A percentile compares a stretch with the other conserved stretches of the same genome.
phyloP scores from a whole-genome alignment of 2,888 invertebrate species.

The Drosophila emarginata region DNA sequence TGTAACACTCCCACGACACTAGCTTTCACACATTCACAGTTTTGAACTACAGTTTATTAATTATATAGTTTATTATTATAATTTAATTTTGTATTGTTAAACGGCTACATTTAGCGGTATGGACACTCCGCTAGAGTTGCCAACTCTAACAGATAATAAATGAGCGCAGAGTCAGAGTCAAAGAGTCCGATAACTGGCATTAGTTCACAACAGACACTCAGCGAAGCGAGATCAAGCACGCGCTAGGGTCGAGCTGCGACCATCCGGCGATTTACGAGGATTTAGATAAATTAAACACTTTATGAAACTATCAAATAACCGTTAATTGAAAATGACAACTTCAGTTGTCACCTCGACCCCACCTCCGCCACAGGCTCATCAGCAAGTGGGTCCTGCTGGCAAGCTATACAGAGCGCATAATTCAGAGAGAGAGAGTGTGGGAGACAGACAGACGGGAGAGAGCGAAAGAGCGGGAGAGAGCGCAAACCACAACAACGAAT shows the following conservation, averaged over 20 bases:
- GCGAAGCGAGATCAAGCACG: constrained; percentile 51
- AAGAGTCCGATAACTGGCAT: constrained; percentile 40
- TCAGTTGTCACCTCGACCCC: background rate
- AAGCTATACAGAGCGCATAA: background rate
- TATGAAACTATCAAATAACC: background rate
- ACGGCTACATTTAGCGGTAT: constrained; percentile 13
- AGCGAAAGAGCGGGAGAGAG: constrained; percentile 32
- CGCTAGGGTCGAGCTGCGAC: constrained; percentile 14
- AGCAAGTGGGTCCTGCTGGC: background rate
- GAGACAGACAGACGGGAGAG: constrained; percentile 10
- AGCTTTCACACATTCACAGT: no score
- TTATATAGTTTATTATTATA: no score
- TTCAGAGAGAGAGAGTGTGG: constrained; percentile 27
- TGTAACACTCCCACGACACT: no score
- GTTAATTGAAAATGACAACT: background rate
- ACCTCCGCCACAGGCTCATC: background rate
- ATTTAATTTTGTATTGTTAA: no score
- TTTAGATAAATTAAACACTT: background rate
- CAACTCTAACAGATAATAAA: constrained; percentile 30
- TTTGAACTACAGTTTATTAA: no score
- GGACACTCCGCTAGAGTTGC: constrained; percentile 9
- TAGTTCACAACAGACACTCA: constrained; percentile 75
- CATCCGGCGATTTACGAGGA: constrained; percentile 19
- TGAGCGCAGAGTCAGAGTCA: constrained; percentile 28
- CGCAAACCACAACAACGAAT: constrained; percentile 55